A percentile compares a stretch with the other conserved stretches of the same genome.
Conservation (phyloP, 2,888 invertebrate species). For the Cataglyphis cursor region DNA sequence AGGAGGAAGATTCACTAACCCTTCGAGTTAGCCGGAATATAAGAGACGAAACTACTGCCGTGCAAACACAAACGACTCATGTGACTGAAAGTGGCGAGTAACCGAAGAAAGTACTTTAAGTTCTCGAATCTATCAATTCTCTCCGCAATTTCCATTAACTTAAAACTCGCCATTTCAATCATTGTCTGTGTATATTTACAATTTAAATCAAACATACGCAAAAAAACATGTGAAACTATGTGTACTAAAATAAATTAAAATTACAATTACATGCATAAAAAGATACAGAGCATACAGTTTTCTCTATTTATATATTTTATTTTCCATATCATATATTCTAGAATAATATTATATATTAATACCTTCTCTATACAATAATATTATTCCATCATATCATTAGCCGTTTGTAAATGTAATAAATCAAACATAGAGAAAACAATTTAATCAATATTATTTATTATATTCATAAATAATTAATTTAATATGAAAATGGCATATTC, state of each 20-base stretch:
- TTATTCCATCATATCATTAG: not conserved
- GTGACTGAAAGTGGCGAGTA: constrained; percentile 27
- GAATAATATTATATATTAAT: not conserved
- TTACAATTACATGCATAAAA: not conserved
- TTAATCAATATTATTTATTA: constrained; percentile 3
- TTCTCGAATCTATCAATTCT: constrained; percentile 47
- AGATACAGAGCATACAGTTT: not conserved
- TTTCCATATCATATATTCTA: not conserved
- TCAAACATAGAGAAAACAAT: not conserved
- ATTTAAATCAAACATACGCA: not conserved
- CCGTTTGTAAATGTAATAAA: not conserved
- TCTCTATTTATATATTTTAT: not conserved
- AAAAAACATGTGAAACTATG: not conserved
- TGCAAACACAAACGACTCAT: constrained; percentile 44
- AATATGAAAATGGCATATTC: not conserved
- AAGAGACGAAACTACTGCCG: constrained; percentile 10
- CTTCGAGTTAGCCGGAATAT: not conserved
- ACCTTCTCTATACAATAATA: not conserved
- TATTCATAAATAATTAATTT: constrained; percentile 11
- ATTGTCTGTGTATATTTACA: not conserved
- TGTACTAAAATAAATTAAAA: not conserved
- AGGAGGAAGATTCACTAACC: constrained; percentile 11
- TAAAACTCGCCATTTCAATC: not conserved
- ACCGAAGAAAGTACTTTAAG: constrained; percentile 21
- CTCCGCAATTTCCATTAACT: constrained; percentile 31